Evolutionary conservation across 2,797 vertebrate genomes (phyloP).

Genomic region (Tachyglossus aculeatus): DNA sequence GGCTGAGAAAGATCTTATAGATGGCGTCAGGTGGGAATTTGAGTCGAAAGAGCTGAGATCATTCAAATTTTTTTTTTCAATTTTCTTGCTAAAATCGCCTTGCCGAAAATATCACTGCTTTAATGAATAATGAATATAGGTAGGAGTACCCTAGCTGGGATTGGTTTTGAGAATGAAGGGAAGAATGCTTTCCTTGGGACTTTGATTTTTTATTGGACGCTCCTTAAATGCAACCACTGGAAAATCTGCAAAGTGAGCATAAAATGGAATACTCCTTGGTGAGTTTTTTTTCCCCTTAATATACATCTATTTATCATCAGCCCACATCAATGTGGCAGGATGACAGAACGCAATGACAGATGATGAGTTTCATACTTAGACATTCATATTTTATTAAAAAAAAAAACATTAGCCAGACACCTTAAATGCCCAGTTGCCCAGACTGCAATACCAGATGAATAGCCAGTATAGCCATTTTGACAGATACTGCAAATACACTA

Average conservation of each 20-base stretch:
- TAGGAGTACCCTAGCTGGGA: not conserved
- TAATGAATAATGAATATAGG: not conserved
- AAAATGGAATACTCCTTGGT: slow-evolving; percentile 9
- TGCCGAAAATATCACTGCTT: slow-evolving; percentile 49
- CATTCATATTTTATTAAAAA: slow-evolving; percentile 24
- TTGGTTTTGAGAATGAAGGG: not conserved
- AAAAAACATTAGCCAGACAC: not conserved
- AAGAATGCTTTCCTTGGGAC: not conserved
- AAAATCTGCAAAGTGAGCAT: slow-evolving; percentile 37
- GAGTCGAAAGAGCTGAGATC: slow-evolving; percentile 78
- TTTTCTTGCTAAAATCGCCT: slow-evolving; percentile 80
- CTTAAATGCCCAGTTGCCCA: not conserved
- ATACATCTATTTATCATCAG: not conserved
- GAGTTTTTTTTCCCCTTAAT: not conserved
- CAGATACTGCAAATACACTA: not conserved
- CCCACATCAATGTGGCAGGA: not conserved
- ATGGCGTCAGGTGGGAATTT: slow-evolving; percentile 77
- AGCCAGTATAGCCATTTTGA: not conserved
- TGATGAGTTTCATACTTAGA: not conserved
- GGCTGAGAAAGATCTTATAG: slow-evolving; percentile 66
- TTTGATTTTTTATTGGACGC: not conserved
- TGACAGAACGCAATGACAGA: not conserved
- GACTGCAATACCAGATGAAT: not conserved
- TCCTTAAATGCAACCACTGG: slow-evolving; percentile 5
- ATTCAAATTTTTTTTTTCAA: slow-evolving; percentile 83